phyloP scores from a whole-genome alignment of 2,113 vertebrate genomes.

The Oenanthe melanoleuca region DNA sequence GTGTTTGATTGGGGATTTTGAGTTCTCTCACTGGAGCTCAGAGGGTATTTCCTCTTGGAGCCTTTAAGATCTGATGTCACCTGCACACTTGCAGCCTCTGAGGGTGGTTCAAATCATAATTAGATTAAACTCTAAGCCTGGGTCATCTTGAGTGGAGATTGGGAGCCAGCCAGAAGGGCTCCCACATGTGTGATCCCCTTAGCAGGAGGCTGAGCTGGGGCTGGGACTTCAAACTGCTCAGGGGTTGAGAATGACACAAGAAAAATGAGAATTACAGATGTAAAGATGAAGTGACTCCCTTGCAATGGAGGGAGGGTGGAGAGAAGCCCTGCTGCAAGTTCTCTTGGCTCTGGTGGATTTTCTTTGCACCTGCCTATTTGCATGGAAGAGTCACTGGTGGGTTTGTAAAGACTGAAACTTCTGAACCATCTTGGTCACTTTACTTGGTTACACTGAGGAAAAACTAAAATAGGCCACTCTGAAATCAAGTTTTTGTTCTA shows the following conservation, averaged over 20 bases:
- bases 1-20: not conserved
- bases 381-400: not conserved
- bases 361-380: not conserved
- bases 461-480: not conserved
- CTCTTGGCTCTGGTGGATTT: not conserved
- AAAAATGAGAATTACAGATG: not conserved
- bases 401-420: not conserved
- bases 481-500: slow-evolving; percentile 36
- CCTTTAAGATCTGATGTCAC: not conserved
- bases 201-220: not conserved
- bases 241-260: not conserved
- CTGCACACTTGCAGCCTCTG: not conserved
- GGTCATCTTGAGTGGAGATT: not conserved
- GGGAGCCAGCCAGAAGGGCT: not conserved
- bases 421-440: not conserved
- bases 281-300: not conserved
- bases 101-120: not conserved
- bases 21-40: not conserved
- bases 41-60: not conserved
- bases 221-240: not conserved
- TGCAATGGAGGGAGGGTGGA: not conserved
- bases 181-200: not conserved
- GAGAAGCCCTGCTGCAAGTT: not conserved
- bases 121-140: slow-evolving; percentile 7
- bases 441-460: not conserved